phyloP scores from a whole-genome alignment of 1,140 invertebrate species.

The Trichoplusia ni region DNA sequence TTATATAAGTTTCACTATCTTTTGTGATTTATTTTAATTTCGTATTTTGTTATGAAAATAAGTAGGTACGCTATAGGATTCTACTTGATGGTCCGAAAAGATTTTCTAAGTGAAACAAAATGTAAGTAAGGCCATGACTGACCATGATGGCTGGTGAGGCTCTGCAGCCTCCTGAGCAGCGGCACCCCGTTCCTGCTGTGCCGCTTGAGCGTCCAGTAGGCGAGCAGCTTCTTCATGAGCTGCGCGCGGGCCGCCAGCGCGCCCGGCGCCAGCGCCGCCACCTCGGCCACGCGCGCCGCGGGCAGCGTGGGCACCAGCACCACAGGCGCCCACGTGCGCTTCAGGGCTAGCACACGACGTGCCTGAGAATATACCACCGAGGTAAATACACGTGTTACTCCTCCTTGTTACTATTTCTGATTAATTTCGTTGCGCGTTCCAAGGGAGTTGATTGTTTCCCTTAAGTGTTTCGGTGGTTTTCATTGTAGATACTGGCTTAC shows the following conservation, averaged over 20 bases:
- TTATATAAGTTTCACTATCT: too few relatives aligned
- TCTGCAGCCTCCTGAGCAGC: slow-evolving; percentile 92
- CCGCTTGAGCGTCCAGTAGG: slow-evolving; percentile 98
- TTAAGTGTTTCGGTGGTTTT: too few relatives aligned
- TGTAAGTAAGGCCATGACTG: slow-evolving; percentile 36
- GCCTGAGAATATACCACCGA: slow-evolving; percentile 78
- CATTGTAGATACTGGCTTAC: too few relatives aligned
- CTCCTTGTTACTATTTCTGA: too few relatives aligned
- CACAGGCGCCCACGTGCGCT: slow-evolving; percentile 93
- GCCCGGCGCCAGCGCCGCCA: slow-evolving; percentile 85
- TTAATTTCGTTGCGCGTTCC: too few relatives aligned
- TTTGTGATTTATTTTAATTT: too few relatives aligned
- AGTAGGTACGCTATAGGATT: too few relatives aligned
- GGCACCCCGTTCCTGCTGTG: slow-evolving; percentile 98
- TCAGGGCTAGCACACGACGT: slow-evolving; percentile 88
- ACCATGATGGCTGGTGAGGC: slow-evolving; percentile 82
- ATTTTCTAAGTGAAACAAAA: neutral
- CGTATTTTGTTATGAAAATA: too few relatives aligned
- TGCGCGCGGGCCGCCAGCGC: slow-evolving; percentile 85
- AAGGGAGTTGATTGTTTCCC: too few relatives aligned
- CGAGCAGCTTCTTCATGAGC: slow-evolving; percentile 93
- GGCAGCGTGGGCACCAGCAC: slow-evolving; percentile 97
- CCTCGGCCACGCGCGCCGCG: slow-evolving; percentile 92
- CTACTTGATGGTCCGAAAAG: too few relatives aligned
- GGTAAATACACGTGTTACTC: neutral